Conservation (phyloP, 1,140 invertebrate genomes). For the Platyscapa corneri region DNA sequence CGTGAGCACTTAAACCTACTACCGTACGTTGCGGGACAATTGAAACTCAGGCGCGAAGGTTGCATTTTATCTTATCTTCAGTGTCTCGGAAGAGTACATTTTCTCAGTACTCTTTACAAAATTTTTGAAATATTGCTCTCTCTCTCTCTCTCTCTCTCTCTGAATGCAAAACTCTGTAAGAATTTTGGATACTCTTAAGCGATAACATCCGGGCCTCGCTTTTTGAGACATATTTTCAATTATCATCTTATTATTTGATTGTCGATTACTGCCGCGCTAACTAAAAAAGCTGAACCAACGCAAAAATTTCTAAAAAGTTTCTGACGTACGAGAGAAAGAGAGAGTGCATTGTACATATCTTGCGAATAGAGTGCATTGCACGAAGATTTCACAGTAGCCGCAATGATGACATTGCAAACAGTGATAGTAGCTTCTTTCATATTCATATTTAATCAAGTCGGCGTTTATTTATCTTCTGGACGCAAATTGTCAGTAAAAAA, state of each 20-base stretch:
- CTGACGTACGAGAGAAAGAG: not conserved
- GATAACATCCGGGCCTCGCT: not conserved
- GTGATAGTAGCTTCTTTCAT: constrained; percentile 13
- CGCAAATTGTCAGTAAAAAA: constrained; percentile 1
- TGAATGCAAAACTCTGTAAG: not conserved
- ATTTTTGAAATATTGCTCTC: constrained; percentile 13
- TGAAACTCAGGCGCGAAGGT: constrained; percentile 13
- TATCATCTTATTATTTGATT: too few relatives aligned
- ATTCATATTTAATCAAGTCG: constrained; percentile 6
- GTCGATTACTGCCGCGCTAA: too few relatives aligned
- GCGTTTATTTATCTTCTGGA: constrained; percentile 17
- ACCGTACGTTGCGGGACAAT: constrained; percentile 9
- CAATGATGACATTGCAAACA: constrained; percentile 16
- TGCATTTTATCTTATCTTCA: constrained; percentile 34
- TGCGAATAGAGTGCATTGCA: constrained; percentile 6
- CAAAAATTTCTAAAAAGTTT: not conserved
- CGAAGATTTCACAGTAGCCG: not conserved
- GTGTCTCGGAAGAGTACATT: not conserved
- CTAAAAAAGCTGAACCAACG: not conserved
- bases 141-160: too few relatives aligned
- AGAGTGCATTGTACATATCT: not conserved
- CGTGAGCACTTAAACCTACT: constrained; percentile 32
- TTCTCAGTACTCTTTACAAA: not conserved
- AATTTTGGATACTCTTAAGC: not conserved
- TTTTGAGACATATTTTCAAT: too few relatives aligned